Conservation (phyloP, 2,888 invertebrate species). For the Lysandra bellargus region DNA sequence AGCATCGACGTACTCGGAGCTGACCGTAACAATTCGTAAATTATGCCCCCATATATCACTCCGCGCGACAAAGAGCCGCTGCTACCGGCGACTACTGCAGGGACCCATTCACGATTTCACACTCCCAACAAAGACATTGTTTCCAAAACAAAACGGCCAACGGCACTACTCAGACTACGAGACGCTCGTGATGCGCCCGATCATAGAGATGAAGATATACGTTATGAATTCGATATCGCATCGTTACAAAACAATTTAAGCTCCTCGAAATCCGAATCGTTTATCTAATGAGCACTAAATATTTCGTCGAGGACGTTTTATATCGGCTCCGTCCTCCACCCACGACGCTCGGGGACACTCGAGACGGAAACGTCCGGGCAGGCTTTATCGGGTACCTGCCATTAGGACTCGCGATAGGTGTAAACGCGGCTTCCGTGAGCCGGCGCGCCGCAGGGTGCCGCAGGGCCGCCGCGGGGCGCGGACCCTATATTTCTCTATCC, state of each 20-base stretch:
- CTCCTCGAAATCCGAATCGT: conserved; percentile 74
- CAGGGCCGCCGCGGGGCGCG: conserved; percentile 67
- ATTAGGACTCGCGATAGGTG: conserved; percentile 77
- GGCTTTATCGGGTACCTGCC: conserved; percentile 78
- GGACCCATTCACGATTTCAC: conserved; percentile 63
- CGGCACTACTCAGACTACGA: conserved; percentile 48
- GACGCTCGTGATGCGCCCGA: conserved; percentile 38
- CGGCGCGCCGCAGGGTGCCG: conserved; percentile 68
- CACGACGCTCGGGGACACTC: conserved; percentile 70
- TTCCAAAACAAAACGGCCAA: conserved; percentile 75
- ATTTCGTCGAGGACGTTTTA: conserved; percentile 78
- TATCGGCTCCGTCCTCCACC: conserved; percentile 76
- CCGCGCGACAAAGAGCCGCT: conserved; percentile 68
- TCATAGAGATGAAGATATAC: conserved; percentile 24
- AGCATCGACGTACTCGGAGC: conserved; percentile 61
- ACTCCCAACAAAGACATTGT: conserved; percentile 68
- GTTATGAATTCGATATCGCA: conserved; percentile 56
- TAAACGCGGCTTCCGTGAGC: conserved; percentile 77
- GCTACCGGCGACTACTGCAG: conserved; percentile 71
- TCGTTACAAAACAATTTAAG: conserved; percentile 69
- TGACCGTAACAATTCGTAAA: conserved; percentile 72
- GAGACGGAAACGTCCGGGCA: conserved; percentile 75
- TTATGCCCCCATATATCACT: conserved; percentile 78
- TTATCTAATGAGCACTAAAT: conserved; percentile 80
- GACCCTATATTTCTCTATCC: conserved; percentile 76